Evolutionary conservation across 2,113 vertebrate species (phyloP).

Genomic region (Barnardius zonarius): DNA sequence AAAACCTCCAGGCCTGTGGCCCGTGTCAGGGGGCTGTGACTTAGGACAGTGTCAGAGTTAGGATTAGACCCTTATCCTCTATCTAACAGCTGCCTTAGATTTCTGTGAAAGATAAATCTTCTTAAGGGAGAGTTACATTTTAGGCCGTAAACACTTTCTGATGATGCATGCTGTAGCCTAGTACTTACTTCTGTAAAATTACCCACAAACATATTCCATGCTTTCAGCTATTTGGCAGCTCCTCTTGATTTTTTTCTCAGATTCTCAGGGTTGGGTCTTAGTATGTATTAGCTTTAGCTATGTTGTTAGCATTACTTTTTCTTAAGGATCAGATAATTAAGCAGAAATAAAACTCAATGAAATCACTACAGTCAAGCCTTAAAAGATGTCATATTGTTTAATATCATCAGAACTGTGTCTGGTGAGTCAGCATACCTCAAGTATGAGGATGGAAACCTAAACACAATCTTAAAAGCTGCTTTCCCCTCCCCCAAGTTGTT

Average conservation of each 20-base stretch:
- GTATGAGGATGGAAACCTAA: background rate
- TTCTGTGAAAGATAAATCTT: constrained; percentile 46
- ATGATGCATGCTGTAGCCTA: background rate
- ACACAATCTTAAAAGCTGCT: background rate
- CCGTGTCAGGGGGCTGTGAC: background rate
- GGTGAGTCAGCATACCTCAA: background rate
- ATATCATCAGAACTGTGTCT: background rate
- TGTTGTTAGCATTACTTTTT: background rate
- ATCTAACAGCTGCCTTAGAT: constrained; percentile 41
- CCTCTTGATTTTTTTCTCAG: background rate
- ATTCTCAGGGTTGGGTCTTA: background rate
- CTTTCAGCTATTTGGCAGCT: background rate
- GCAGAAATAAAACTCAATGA: background rate
- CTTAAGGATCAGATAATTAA: background rate
- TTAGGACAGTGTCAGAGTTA: background rate
- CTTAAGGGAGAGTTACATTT: constrained; percentile 31
- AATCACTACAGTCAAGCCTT: background rate
- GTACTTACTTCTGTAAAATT: constrained; percentile 22
- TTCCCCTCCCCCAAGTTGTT: background rate
- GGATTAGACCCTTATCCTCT: constrained; percentile 59
- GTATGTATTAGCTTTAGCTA: background rate
- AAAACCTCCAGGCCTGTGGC: background rate
- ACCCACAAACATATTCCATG: background rate
- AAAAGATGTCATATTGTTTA: background rate
- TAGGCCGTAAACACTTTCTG: constrained; percentile 41